A percentile compares a stretch with the other conserved stretches of the same genome.
Conservation (phyloP, 2,888 invertebrate genomes). For the Galerucella pusilla region DNA sequence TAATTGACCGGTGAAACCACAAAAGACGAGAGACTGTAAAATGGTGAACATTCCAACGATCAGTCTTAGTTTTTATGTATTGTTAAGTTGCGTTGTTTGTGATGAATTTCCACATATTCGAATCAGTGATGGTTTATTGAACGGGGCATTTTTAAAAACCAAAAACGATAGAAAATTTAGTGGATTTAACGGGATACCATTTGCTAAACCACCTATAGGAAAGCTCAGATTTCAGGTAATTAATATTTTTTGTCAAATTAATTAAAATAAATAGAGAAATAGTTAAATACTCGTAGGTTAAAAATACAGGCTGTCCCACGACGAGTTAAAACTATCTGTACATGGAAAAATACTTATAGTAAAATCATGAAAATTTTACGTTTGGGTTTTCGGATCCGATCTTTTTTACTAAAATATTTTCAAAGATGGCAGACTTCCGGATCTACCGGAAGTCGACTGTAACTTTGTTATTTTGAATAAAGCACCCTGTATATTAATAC, state of each 20-base stretch:
- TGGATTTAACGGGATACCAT: slow-evolving; percentile 66
- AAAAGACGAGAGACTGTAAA: slow-evolving; percentile 9
- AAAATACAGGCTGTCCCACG: too few relatives aligned
- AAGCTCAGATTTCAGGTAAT: slow-evolving; percentile 62
- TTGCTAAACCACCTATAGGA: slow-evolving; percentile 61
- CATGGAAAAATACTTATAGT: too few relatives aligned
- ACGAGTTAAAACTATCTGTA: too few relatives aligned
- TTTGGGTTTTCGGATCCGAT: too few relatives aligned
- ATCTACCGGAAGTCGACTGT: too few relatives aligned
- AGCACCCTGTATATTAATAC: too few relatives aligned
- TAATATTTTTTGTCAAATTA: neutral
- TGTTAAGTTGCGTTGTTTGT: slow-evolving; percentile 7
- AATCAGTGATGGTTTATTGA: slow-evolving; percentile 62
- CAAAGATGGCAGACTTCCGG: too few relatives aligned
- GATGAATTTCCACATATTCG: slow-evolving; percentile 51
- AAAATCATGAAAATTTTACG: too few relatives aligned
- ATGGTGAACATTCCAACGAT: slow-evolving; percentile 15
- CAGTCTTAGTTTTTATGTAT: slow-evolving; percentile 21
- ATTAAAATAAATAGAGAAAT: too few relatives aligned
- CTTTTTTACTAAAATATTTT: too few relatives aligned
- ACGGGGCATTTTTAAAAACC: slow-evolving; percentile 61
- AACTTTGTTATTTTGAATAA: too few relatives aligned
- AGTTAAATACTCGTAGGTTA: too few relatives aligned
- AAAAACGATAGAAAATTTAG: slow-evolving; percentile 63
- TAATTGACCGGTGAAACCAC: neutral